Base-by-base conservation (phyloP, 2,797 vertebrate species). In the Coregonus suidteri region DNA sequence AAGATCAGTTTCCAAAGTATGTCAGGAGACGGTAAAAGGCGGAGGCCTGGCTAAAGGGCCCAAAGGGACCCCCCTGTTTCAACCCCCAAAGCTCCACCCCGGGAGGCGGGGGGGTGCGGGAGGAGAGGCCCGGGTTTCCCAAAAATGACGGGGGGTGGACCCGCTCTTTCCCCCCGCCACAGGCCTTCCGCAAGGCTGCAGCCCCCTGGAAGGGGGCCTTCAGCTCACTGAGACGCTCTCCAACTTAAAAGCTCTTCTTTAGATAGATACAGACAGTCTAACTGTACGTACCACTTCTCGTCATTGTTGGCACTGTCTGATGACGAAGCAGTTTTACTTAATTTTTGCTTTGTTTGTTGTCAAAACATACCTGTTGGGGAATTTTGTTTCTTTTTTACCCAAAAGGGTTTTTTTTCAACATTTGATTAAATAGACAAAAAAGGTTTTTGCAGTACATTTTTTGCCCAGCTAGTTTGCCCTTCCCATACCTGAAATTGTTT, bases 191-290 rank as follows among this genome's bases (percentile, higher is more conserved):
- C 86, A 98, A 98, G 86, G 95, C 96, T 0, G 97, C 96, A 0
- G 94, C 95, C 67, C 95, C 96, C 75, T 99, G 97, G 97, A 98
- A 98, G 84, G 97, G 98, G 84, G 96, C 97, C 74, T 97, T 99
- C 90, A 94, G 93, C 4, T 95, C 95, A 0, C 95, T 98, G 84
- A 94, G 96, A 84, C 96, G 88, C 96, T 99, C 78, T 96, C 96
- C 0, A 94, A 94, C 89, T 95, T 96, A 90, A 94, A 90, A 94
- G 95, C 83, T 88, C 84, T 76, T 86, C 85, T 87, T 9, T 11
- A 59, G 15, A 31, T 2, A 53, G 4, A 53, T 25, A 20, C 69
- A 51, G n/a, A 9, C 47, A 7, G 69, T 30, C 20, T 14, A 15
- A 15, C 56, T 64, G n/a, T 64, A 25, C 20, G 59, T 62, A 30